These are phyloP conservation scores for Pycnomerus fuliginosus DNA, from an alignment of 2,888 invertebrate genomes.

Conservation along the genomic window DNA sequence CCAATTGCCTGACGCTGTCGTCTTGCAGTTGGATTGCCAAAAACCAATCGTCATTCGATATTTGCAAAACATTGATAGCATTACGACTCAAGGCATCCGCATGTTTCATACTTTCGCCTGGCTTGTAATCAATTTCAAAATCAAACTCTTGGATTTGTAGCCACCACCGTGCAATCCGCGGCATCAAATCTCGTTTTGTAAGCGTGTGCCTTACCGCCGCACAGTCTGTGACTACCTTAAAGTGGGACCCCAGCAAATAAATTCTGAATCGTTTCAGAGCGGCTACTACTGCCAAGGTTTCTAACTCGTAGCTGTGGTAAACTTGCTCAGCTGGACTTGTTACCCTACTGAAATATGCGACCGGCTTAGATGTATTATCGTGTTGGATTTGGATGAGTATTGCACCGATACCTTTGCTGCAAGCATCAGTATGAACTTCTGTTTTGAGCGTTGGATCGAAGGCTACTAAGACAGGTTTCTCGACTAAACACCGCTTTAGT, in stretches of 20 bases:
- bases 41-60: slow-evolving; percentile 36
- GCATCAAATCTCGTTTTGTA: slow-evolving; percentile 27
- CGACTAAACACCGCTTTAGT: no score
- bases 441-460: slow-evolving; percentile 17
- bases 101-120: slow-evolving; percentile 25
- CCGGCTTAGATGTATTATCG: slow-evolving; percentile 27
- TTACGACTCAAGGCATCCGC: slow-evolving; percentile 26
- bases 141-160: slow-evolving; percentile 28
- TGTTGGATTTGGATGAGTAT: slow-evolving; percentile 35
- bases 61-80: no score
- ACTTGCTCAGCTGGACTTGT: slow-evolving; percentile 12
- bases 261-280: slow-evolving; percentile 25
- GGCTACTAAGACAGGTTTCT: no score
- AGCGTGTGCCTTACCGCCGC: slow-evolving; percentile 26
- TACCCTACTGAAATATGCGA: slow-evolving; percentile 32
- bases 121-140: slow-evolving; percentile 21
- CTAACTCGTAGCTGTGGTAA: slow-evolving; percentile 25
- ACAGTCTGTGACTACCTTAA: slow-evolving; percentile 31
- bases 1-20: slow-evolving; percentile 14
- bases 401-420: slow-evolving; percentile 30
- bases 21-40: slow-evolving; percentile 30
- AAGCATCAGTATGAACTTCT: slow-evolving; percentile 35
- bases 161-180: slow-evolving; percentile 31
- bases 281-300: slow-evolving; percentile 19
- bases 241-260: slow-evolving; percentile 28